Evolutionary conservation across 1,140 invertebrate species (phyloP), one percentile per base, ranked within the genome.

Genomic region (Drosophila micromelanica): DNA sequence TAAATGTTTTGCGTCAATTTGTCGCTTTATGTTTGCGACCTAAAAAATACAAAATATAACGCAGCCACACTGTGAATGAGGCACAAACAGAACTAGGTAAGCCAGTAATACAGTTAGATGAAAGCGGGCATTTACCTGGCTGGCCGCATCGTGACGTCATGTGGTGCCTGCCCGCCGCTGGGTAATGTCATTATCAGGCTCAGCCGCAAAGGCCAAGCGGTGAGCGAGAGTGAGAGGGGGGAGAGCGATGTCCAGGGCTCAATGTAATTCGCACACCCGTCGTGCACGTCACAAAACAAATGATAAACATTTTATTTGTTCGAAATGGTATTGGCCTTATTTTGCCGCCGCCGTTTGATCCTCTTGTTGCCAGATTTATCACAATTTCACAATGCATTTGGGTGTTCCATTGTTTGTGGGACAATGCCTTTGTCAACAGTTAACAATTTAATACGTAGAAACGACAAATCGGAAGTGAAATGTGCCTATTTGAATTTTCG

Each of bases 1-100:
- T 86, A 87, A 89, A 87, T 89, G 79, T 87, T 87, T 82, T 87
- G 84, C 84, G 76, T 84, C 84, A 87, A 87, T 87, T 89, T 89
- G 84, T 80, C 79, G 84, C 82, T 78, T 78, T 76, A 76, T 78
- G 62, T 76, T 61, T 72, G 67, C 54, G 76, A 76, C 67, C 73
- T 72, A 67, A 61, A 71, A 64, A 68, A 48, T 20, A 30, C 32
- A 45, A 45, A 17, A 45, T 65, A 51, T 37, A 40, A 38, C 17
- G 48, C 45, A 57, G 9, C 37, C 38, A 8, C 32, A n/a, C 57
- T 51, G 43, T 73, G 65, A 73, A 73, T 73, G 71, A 55, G 40
- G 49, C 54, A 51, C n/a, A 68, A 73, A 73, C 59, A 59, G 69
- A 65, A 45, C 43, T 63, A 49, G 51, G 49, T 32, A 35, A 35